Conservation (phyloP, 2,113 vertebrate genomes). For the Danionella cerebrum region DNA sequence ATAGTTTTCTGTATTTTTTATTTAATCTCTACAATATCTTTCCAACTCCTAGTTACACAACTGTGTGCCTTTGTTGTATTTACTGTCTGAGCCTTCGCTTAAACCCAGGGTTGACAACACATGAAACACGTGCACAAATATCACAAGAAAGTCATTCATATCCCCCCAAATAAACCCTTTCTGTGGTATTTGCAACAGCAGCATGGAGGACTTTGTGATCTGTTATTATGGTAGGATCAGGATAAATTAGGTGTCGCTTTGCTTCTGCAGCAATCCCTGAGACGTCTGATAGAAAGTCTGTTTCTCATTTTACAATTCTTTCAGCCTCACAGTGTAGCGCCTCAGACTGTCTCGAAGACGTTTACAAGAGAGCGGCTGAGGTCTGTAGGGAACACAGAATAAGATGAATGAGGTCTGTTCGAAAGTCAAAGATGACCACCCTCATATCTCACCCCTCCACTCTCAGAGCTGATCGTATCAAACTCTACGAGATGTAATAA, state of each 20-base stretch:
- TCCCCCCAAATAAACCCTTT: not conserved
- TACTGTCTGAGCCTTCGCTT: not conserved
- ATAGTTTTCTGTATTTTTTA: too few species aligned
- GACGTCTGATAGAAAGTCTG: conserved; percentile 19
- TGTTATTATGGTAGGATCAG: conserved; percentile 11
- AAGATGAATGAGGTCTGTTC: conserved; percentile 15
- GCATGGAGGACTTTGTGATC: conserved; percentile 4
- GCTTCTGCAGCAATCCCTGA: conserved; percentile 8
- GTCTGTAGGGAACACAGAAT: conserved; percentile 6
- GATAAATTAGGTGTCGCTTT: conserved; percentile 21
- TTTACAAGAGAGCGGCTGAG: not conserved
- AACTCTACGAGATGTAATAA: not conserved
- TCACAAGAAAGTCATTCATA: not conserved
- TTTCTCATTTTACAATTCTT: conserved; percentile 20
- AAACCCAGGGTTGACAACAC: not conserved
- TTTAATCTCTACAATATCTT: not conserved
- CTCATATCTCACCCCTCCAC: not conserved
- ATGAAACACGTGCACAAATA: not conserved
- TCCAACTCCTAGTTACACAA: not conserved
- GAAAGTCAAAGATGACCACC: conserved; percentile 19
- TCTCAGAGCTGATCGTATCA: not conserved
- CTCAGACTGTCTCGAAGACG: not conserved
- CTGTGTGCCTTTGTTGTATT: not conserved
- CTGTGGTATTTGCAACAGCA: not conserved
- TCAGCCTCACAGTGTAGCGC: conserved; percentile 4